Conservation (phyloP, 2,113 vertebrate species). For the Nibea coibor region DNA sequence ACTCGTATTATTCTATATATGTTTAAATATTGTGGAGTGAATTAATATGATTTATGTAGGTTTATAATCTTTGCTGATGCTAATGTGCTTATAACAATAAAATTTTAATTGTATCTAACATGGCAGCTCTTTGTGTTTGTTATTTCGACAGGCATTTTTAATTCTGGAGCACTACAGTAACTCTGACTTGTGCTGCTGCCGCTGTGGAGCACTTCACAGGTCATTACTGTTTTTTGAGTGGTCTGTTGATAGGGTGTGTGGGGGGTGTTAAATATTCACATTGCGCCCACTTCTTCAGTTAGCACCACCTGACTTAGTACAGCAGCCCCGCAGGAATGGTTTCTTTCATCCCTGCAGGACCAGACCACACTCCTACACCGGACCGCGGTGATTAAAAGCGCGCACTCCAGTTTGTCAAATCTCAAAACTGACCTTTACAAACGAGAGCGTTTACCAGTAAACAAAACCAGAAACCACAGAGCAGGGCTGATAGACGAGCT, state of each 20-base stretch:
- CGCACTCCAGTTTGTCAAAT: slow-evolving; percentile 57
- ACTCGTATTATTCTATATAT: not conserved
- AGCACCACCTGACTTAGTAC: slow-evolving; percentile 24
- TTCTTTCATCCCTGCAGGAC: slow-evolving; percentile 65
- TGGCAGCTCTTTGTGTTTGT: not conserved
- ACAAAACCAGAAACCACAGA: slow-evolving; percentile 24
- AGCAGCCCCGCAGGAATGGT: slow-evolving; percentile 31
- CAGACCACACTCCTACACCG: slow-evolving; percentile 19
- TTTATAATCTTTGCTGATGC: too few relatives aligned
- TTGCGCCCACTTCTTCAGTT: slow-evolving; percentile 30
- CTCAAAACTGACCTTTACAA: slow-evolving; percentile 53
- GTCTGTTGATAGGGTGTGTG: slow-evolving; percentile 23
- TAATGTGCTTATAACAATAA: too few relatives aligned
- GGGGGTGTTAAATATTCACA: slow-evolving; percentile 39
- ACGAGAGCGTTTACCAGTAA: slow-evolving; percentile 43
- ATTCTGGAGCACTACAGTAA: not conserved
- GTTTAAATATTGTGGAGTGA: too few relatives aligned
- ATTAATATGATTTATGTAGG: too few relatives aligned
- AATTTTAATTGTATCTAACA: too few relatives aligned
- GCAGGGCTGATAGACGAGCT: not conserved
- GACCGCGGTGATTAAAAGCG: slow-evolving; percentile 59
- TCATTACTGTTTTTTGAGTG: slow-evolving; percentile 44
- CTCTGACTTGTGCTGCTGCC: not conserved
- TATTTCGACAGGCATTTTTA: not conserved
- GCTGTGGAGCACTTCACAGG: slow-evolving; percentile 30